Base-by-base conservation (phyloP, 2,113 vertebrate species). In the Burhinus oedicnemus region DNA sequence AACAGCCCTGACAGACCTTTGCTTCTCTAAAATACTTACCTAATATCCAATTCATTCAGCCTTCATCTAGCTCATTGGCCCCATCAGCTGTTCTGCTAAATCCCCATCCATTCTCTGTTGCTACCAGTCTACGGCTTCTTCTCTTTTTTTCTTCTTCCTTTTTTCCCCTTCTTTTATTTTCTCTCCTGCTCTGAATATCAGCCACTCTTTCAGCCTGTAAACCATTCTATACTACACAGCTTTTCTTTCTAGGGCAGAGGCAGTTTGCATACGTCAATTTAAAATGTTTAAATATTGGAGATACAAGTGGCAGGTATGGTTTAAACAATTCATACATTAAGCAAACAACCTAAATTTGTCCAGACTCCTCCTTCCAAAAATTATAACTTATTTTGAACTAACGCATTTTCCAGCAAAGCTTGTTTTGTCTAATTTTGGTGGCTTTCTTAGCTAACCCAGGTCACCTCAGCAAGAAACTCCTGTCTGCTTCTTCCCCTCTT, bases 121-220 rank as follows among this genome's bases (percentile, higher is more conserved):
- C 36, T 44, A 34, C 23, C 11, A 54, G 14, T 60, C 32, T 77
- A 40, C 18, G 54, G 15, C 16, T 55, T 57, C 12, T 40, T 47
- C 2, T 25, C 51, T 9, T 17, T n/a, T 25, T 29, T 21, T 32
- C 8, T 2, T 3, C 2, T 18, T 6, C 8, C 18, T 42, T 6
- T 15, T 27, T 6, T 9, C 19, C 6, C 13, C 12, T 19, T 38
- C 14, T 70, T 54, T 60, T 26, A 7, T n/a, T 20, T 49, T 18
- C 18, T 68, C 11, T 49, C 22, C 23, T 26, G 6, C 26, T 34
- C 34, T 42, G 30, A 68, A 6, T 51, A 57, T 40, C 20, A 45
- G 42, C 30, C 10, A 62, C 26, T 57, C 45, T 62, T 81, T 69
- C 36, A 86, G 69, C 16, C 42, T 57, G 25, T 45, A 45, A 64